phyloP scores from a whole-genome alignment of 2,113 vertebrate species.

The Excalfactoria chinensis region DNA sequence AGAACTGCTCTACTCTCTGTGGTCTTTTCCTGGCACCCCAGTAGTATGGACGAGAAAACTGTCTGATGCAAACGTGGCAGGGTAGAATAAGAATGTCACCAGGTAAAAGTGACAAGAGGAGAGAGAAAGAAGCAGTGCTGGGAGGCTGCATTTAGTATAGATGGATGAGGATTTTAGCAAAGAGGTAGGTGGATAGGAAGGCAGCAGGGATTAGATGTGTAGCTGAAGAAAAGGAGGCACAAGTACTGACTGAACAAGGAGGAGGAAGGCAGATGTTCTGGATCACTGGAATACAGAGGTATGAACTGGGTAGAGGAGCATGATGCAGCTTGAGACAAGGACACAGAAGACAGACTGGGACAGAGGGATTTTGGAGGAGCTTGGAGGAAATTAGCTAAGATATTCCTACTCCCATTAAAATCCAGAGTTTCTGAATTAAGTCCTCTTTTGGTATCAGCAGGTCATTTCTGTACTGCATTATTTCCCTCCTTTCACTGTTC shows the following conservation, averaged over 20 bases:
- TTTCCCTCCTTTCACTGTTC: background rate
- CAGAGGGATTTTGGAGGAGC: background rate
- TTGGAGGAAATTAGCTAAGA: background rate
- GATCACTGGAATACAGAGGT: background rate
- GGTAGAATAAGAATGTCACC: background rate
- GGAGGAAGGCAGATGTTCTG: background rate
- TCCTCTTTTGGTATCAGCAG: background rate
- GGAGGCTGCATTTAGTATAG: background rate
- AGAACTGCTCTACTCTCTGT: background rate
- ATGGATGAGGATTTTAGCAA: background rate
- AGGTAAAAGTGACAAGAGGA: background rate
- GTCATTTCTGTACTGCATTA: background rate
- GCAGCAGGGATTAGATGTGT: background rate
- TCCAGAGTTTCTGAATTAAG: background rate
- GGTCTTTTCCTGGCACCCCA: background rate
- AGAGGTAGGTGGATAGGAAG: background rate
- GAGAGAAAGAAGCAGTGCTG: background rate
- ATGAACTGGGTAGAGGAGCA: background rate
- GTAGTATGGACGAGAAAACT: background rate
- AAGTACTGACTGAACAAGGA: background rate
- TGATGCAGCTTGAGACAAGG: background rate
- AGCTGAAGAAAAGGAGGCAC: background rate
- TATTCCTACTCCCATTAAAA: background rate
- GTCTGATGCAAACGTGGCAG: background rate
- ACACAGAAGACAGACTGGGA: background rate